Conservation (phyloP, 2,797 vertebrate genomes). For the Glyptemys insculpta region DNA sequence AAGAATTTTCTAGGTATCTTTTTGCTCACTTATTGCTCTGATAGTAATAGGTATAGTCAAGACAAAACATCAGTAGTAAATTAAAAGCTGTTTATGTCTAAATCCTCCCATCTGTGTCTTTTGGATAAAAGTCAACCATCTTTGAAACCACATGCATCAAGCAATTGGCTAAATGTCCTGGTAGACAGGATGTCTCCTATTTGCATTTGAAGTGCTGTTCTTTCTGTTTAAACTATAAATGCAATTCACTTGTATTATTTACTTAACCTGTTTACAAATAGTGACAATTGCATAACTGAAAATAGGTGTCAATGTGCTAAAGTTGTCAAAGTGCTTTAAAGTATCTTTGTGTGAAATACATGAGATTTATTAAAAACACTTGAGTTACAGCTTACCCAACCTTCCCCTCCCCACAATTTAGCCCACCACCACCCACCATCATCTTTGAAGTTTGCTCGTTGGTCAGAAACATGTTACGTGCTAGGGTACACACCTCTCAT, state of each 20-base stretch:
- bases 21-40: conserved; percentile 55
- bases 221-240: conserved; percentile 79
- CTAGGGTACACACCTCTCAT: conserved; percentile 72
- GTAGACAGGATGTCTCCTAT: conserved; percentile 85
- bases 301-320: conserved; percentile 67
- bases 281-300: conserved; percentile 47
- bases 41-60: conserved; percentile 80
- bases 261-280: conserved; percentile 78
- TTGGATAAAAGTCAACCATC: conserved; percentile 81
- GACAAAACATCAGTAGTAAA: conserved; percentile 76
- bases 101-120: conserved; percentile 84
- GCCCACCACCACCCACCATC: conserved; percentile 62
- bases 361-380: conserved; percentile 67
- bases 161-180: conserved; percentile 80
- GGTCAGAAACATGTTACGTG: conserved; percentile 6
- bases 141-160: conserved; percentile 82
- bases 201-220: conserved; percentile 80
- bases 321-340: conserved; percentile 68
- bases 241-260: conserved; percentile 73
- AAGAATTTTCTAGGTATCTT: conserved; percentile 61
- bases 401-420: conserved; percentile 40
- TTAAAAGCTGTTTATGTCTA: conserved; percentile 83
- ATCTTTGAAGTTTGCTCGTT: conserved; percentile 64
- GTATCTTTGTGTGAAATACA: conserved; percentile 57
- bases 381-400: conserved; percentile 12